phyloP scores from a whole-genome alignment of 2,888 invertebrate genomes.

The Leucophora obtusa region DNA sequence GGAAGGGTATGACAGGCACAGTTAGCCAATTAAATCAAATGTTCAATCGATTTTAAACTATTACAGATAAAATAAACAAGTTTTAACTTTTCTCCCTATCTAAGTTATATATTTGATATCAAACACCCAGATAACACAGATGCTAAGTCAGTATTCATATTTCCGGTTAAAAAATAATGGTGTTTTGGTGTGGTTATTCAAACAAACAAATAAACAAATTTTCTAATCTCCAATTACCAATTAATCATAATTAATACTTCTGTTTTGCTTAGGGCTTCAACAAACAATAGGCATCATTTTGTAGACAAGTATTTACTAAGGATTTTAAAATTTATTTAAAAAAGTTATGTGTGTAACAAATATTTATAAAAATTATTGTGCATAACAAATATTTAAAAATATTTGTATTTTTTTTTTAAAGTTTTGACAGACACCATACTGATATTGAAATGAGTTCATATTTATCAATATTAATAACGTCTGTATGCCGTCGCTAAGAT shows the following conservation, averaged over 20 bases:
- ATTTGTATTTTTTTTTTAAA: conserved; percentile 38
- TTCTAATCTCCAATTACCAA: conserved; percentile 21
- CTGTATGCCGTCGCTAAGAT: conserved; percentile 8
- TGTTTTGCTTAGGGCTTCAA: conserved; percentile 20
- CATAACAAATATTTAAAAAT: conserved; percentile 16
- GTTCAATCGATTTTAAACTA: too few species aligned
- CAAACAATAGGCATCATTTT: conserved; percentile 12
- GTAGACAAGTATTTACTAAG: background rate
- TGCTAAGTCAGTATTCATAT: background rate
- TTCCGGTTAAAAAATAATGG: background rate
- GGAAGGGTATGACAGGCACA: too few species aligned
- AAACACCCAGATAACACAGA: too few species aligned
- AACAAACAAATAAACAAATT: background rate
- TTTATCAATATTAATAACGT: conserved; percentile 15
- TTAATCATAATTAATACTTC: conserved; percentile 40
- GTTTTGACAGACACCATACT: conserved; percentile 52
- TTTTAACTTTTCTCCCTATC: too few species aligned
- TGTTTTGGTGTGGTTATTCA: background rate
- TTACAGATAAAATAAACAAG: too few species aligned
- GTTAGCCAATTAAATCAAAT: too few species aligned
- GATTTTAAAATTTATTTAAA: conserved; percentile 8
- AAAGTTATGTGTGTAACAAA: background rate
- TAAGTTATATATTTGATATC: too few species aligned
- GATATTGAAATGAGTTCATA: conserved; percentile 14
- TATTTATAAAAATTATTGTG: background rate